phyloP scores from a whole-genome alignment of 1,140 invertebrate species.

The Planococcus citri region DNA sequence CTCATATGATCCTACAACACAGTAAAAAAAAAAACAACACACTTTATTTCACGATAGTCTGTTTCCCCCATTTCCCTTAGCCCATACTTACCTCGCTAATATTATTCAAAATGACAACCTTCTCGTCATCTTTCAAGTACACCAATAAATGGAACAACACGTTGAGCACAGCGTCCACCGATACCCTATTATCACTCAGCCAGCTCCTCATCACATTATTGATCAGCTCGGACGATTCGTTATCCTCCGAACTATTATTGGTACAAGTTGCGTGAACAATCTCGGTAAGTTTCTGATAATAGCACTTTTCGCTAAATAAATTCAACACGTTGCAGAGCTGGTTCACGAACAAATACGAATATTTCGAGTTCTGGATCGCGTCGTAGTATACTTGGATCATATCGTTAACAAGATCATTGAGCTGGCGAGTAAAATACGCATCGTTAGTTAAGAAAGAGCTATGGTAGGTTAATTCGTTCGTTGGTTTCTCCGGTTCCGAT shows the following conservation, averaged over 20 bases:
- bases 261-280: not conserved
- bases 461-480: not conserved
- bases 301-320: conserved; percentile 8
- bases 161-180: conserved; percentile 1
- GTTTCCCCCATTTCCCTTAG: too few species aligned
- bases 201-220: not conserved
- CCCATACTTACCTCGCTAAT: conserved; percentile 1
- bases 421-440: not conserved
- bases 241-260: not conserved
- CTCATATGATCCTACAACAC: not conserved
- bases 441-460: not conserved
- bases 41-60: too few species aligned
- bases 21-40: conserved; percentile 1
- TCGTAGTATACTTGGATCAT: not conserved
- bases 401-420: not conserved
- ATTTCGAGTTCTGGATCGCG: not conserved
- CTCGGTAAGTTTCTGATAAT: conserved; percentile 2
- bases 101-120: not conserved
- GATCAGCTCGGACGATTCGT: not conserved
- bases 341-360: conserved; percentile 9
- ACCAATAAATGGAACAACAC: conserved; percentile 9
- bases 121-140: conserved; percentile 11
- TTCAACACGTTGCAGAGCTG: conserved; percentile 9
- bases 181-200: conserved; percentile 9
- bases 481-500: not conserved